Evolutionary conservation across 2,888 invertebrate species (phyloP), one percentile per base, ranked within the genome.

Genomic region (Orchesella flavescens): DNA sequence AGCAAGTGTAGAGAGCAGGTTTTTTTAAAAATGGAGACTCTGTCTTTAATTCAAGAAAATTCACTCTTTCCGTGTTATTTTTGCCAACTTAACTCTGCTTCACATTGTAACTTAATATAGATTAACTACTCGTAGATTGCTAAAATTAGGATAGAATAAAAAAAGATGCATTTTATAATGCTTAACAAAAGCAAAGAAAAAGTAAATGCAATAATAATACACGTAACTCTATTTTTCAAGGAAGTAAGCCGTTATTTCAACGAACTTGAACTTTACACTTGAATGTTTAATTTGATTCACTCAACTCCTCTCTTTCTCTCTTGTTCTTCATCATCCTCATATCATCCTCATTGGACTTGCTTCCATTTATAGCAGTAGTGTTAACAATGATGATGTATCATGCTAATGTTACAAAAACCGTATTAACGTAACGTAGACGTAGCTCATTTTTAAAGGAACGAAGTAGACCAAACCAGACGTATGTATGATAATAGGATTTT

Each of bases 261-360:
- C 53, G 49, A 43, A 69, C 69, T 53, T 69, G 49, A 69, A 69
- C 49, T 69, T 69, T 53, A 53, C 69, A 69, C 69, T 69, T 69
- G 49, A 69, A n/a, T n/a, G 15, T 68, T 69, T 21, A 69, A 53
- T 69, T 53, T 53, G 69, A 68, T 68, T 68, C 46, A 68, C 66
- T 63, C 24, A 34, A 24, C 34, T 24, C 46, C 43, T 44, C 17
- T 66, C 66, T 43, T 69, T 69, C 19, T 53, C 69, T 53, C 59
- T 53, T 53, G n/a, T 10, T 66, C 43, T 7, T 43, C 43, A 66
- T 66, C 66, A 17, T 44, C n/a, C 2, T n/a, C 13, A 1, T 53
- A 17, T 44, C n/a, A 53, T n/a, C 13, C n/a, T 53, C n/a, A n/a
- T 53, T 53, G n/a, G 66, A 66, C 43, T 44, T 66, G 66, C 66